Conservation (phyloP, 2,113 vertebrate genomes). For the Candoia aspera region DNA sequence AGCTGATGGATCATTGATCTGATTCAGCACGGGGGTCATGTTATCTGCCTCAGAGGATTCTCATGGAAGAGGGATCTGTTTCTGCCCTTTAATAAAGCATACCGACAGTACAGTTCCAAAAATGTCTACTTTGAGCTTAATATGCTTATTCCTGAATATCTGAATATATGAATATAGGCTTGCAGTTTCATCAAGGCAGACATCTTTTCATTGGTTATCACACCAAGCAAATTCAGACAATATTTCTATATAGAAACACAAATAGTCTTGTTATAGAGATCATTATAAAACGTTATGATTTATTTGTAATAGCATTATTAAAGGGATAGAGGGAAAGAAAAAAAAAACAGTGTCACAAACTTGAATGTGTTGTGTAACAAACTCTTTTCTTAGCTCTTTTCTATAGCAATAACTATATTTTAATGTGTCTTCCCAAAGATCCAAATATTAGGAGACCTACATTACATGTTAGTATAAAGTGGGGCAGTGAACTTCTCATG, state of each 20-base stretch:
- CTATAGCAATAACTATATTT: neutral
- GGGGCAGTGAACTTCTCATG: no score
- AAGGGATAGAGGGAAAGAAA: constrained; percentile 57
- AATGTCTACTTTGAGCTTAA: neutral
- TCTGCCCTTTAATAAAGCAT: neutral
- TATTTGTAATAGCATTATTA: constrained; percentile 52
- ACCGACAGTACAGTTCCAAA: neutral
- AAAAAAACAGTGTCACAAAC: constrained; percentile 59
- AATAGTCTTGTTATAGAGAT: constrained; percentile 61
- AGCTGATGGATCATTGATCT: neutral
- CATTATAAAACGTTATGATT: constrained; percentile 65
- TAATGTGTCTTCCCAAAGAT: neutral
- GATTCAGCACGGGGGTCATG: neutral
- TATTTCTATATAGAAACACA: constrained; percentile 59
- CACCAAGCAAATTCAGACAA: constrained; percentile 41
- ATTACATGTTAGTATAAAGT: no score
- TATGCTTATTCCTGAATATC: neutral
- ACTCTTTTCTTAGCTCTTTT: neutral
- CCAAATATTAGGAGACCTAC: no score
- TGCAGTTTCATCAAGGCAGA: no score
- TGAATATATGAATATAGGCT: no score
- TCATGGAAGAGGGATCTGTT: neutral
- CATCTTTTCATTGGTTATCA: neutral
- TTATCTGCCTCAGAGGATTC: neutral
- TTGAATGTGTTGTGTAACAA: constrained; percentile 42